These are phyloP conservation scores for Imbricaverruca yamaguchii DNA, from an alignment of 2,888 invertebrate species.

Conservation along the genomic window DNA sequence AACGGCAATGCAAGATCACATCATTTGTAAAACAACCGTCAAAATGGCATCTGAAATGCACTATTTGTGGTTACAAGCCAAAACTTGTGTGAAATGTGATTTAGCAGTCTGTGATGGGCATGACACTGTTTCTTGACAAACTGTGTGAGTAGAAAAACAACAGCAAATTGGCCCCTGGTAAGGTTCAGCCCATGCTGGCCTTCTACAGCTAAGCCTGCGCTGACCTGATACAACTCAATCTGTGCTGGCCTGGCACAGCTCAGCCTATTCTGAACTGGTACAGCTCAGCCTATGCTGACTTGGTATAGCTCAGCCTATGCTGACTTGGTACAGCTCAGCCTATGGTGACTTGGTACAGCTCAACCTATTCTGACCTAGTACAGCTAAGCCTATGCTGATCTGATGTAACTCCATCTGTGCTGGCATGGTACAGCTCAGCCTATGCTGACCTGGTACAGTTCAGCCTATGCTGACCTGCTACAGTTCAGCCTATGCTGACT, in stretches of 20 bases:
- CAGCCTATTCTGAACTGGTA: not conserved
- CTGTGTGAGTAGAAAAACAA: too few species aligned
- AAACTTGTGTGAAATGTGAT: too few species aligned
- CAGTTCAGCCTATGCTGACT: not conserved
- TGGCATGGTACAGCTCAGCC: conserved; percentile 43
- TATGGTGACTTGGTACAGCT: not conserved
- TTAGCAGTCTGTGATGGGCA: too few species aligned
- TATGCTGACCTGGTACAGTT: not conserved
- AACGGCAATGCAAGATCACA: too few species aligned
- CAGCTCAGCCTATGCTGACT: conserved; percentile 34
- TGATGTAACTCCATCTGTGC: not conserved
- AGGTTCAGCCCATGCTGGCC: too few species aligned
- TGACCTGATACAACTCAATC: not conserved
- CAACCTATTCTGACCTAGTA: not conserved
- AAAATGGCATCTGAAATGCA: too few species aligned
- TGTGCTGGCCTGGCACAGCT: not conserved
- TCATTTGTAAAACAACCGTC: too few species aligned
- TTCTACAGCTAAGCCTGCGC: not conserved
- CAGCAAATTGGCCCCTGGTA: too few species aligned
- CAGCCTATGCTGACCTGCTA: not conserved
- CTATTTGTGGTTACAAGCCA: too few species aligned
- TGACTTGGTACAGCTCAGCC: not conserved
- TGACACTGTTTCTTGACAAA: too few species aligned
- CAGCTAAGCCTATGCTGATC: not conserved
- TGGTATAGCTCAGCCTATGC: conserved; percentile 43